Percentiles rank a stretch among this genome's conserved stretches.
Evolutionary conservation across 2,888 invertebrate genomes (phyloP).

Genomic region (Isotomurus palustris): DNA sequence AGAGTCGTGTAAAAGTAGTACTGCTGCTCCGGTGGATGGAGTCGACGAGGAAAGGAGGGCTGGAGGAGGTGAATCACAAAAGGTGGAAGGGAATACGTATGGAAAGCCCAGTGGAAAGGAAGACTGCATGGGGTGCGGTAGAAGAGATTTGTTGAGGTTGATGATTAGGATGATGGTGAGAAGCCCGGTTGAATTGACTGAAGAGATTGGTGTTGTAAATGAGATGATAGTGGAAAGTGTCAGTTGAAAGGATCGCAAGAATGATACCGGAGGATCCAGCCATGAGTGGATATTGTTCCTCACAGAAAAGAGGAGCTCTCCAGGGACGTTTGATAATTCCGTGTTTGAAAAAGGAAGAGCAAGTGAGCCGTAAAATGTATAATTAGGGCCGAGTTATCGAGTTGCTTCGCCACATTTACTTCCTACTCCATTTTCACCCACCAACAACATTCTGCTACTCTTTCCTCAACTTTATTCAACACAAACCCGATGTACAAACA

Average conservation of each 20-base stretch:
- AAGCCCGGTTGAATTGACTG: conserved; percentile 1
- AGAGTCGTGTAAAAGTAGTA: too few relatives aligned
- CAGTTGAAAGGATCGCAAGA: neutral
- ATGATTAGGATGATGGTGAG: conserved; percentile 1
- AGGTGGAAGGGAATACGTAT: neutral
- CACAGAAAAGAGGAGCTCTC: conserved; percentile 1
- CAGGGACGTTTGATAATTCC: conserved; percentile 10
- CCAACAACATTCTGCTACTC: too few relatives aligned
- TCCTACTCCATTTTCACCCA: too few relatives aligned
- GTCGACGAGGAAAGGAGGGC: neutral
- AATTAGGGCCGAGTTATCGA: conserved; percentile 25
- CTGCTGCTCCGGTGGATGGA: neutral
- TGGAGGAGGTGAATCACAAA: neutral
- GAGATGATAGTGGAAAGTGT: conserved; percentile 1
- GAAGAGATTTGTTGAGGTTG: conserved; percentile 4
- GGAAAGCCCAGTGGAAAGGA: neutral
- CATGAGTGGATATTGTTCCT: neutral
- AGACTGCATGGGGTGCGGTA: neutral
- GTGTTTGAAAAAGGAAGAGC: conserved; percentile 13
- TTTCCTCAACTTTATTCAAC: too few relatives aligned
- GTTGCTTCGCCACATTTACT: conserved; percentile 4
- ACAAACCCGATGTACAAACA: too few relatives aligned
- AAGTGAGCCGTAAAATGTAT: conserved; percentile 33
- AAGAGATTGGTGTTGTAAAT: conserved; percentile 4
- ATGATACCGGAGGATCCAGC: neutral